A percentile compares a stretch with the other conserved stretches of the same genome.
Evolutionary conservation across 2,113 vertebrate genomes (phyloP).

Genomic region (Cinclus mexicanus): DNA sequence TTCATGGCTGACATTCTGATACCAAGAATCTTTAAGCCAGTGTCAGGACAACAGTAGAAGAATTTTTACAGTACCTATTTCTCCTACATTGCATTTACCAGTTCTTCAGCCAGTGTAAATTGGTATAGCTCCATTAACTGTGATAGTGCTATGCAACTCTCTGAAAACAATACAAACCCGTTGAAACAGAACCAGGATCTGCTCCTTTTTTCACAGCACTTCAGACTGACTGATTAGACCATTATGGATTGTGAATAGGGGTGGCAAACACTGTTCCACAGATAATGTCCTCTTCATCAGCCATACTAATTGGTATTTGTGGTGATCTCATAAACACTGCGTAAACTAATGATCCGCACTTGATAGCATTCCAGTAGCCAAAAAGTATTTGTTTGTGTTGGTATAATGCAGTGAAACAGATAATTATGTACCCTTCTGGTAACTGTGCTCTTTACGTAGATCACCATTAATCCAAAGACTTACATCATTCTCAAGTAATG

Average conservation of each 20-base stretch:
- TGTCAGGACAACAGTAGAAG: not conserved
- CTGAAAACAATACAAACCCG: not conserved
- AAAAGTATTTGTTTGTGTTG: conserved; percentile 19
- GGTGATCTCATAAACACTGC: conserved; percentile 24
- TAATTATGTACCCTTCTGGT: not conserved
- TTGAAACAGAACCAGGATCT: conserved; percentile 45
- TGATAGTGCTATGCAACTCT: not conserved
- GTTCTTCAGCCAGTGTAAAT: not conserved
- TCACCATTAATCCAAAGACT: not conserved
- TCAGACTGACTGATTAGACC: conserved; percentile 46
- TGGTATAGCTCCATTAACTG: not conserved
- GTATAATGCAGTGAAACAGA: not conserved
- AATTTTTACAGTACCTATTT: not conserved
- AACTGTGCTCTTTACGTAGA: not conserved
- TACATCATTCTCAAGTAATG: not conserved
- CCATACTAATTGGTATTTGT: conserved; percentile 51
- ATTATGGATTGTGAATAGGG: conserved; percentile 28
- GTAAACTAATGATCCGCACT: not conserved
- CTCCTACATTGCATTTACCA: not conserved
- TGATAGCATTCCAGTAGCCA: conserved; percentile 18
- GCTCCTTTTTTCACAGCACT: conserved; percentile 23
- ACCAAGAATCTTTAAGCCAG: not conserved
- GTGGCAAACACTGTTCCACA: conserved; percentile 28
- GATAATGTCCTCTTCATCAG: conserved; percentile 41
- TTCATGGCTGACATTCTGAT: not conserved